Percentiles rank a stretch among this genome's conserved stretches.
These are phyloP conservation scores for Engraulis encrasicolus DNA, from an alignment of 2,113 vertebrate species.

Conservation along the genomic window DNA sequence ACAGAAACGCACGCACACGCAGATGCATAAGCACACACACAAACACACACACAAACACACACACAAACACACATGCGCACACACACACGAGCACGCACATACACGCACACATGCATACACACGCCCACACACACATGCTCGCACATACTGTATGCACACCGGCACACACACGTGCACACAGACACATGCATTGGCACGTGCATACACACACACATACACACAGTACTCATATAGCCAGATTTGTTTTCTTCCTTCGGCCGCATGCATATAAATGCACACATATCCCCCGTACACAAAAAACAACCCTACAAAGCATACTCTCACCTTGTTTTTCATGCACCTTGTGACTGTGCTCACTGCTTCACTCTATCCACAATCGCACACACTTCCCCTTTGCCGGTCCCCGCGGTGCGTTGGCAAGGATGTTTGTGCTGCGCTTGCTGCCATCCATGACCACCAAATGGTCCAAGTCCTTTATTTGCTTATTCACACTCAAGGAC, in stretches of 20 bases:
- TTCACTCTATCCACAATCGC: conserved; percentile 2
- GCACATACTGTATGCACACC: not conserved
- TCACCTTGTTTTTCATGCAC: too few relatives aligned
- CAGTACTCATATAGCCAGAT: not conserved
- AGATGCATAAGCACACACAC: not conserved
- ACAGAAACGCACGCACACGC: not conserved
- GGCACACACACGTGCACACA: not conserved
- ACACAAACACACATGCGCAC: too few relatives aligned
- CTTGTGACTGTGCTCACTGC: conserved; percentile 21
- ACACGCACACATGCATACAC: not conserved
- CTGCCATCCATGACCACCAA: not conserved
- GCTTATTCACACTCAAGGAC: not conserved
- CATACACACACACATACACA: conserved; percentile 34
- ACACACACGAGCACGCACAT: too few relatives aligned
- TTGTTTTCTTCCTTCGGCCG: too few relatives aligned
- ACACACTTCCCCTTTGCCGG: conserved; percentile 23
- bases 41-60: not conserved
- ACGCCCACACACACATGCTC: too few relatives aligned
- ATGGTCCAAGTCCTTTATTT: not conserved
- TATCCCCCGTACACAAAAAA: too few relatives aligned
- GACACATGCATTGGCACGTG: conserved; percentile 13
- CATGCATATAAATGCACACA: too few relatives aligned
- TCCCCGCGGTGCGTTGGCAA: conserved; percentile 44
- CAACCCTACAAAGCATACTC: too few relatives aligned
- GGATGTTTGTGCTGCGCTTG: conserved; percentile 47